Conservation (phyloP, 2,113 vertebrate genomes). For the Danionella cerebrum region DNA sequence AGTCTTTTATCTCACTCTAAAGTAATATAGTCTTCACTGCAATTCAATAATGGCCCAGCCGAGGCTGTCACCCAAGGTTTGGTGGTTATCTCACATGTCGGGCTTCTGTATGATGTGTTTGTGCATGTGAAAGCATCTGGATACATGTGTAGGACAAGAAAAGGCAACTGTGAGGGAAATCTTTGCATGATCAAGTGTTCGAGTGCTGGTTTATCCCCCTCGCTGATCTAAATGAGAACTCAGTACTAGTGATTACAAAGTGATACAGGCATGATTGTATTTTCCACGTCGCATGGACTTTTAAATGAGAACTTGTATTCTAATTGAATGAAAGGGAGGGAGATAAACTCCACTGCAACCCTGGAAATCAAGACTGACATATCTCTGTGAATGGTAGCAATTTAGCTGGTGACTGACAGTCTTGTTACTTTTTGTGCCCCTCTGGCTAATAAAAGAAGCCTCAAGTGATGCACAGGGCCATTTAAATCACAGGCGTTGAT, state of each 20-base stretch:
- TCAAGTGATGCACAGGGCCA: conserved; percentile 25
- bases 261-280: conserved; percentile 37
- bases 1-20: conserved; percentile 98
- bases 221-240: conserved; percentile 71
- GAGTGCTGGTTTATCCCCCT: conserved; percentile 63
- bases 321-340: conserved; percentile 64
- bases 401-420: conserved; percentile 57
- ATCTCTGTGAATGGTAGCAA: conserved; percentile 46
- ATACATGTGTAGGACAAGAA: conserved; percentile 21
- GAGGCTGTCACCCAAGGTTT: conserved; percentile 92
- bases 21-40: conserved; percentile 93
- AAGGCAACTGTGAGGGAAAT: conserved; percentile 16
- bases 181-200: conserved; percentile 52
- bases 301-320: conserved; percentile 53
- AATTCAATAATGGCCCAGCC: conserved; percentile 93
- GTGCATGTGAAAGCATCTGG: conserved; percentile 35
- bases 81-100: conserved; percentile 84
- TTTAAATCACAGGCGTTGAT: conserved; percentile 35
- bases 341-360: conserved; percentile 50
- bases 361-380: conserved; percentile 50
- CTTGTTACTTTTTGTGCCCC: conserved; percentile 36
- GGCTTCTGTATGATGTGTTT: conserved; percentile 52
- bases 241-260: conserved; percentile 48
- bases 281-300: conserved; percentile 50
- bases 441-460: conserved; percentile 21